Conservation (phyloP, 2,113 vertebrate species). For the Gorilla gorilla region DNA sequence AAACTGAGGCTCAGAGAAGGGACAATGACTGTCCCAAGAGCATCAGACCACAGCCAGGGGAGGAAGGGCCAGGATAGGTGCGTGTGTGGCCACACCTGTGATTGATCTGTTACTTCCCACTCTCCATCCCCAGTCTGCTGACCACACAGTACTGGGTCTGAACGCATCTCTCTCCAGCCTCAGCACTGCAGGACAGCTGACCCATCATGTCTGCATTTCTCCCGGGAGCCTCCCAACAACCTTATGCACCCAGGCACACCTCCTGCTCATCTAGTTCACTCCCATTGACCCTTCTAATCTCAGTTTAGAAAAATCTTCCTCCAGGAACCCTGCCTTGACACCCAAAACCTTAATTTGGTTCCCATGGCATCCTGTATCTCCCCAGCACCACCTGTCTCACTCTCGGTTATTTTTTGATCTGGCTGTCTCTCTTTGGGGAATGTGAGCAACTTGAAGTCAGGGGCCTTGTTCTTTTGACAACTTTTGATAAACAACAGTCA, state of each 20-base stretch:
- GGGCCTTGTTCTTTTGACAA: background rate
- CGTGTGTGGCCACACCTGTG: rapidly evolving
- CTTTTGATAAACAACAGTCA: background rate
- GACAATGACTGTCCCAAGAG: rapidly evolving
- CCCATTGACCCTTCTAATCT: background rate
- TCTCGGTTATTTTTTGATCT: background rate
- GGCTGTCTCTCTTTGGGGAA: background rate
- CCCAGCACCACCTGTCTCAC: background rate
- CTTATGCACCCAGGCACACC: background rate
- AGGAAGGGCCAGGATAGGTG: rapidly evolving
- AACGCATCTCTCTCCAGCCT: rapidly evolving
- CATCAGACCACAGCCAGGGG: rapidly evolving
- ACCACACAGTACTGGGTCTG: rapidly evolving
- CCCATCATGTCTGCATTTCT: rapidly evolving
- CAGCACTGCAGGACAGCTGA: background rate
- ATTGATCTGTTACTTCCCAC: rapidly evolving
- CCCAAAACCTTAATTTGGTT: background rate
- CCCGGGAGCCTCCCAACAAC: rapidly evolving
- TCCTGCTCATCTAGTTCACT: background rate
- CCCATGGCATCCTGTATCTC: rapidly evolving
- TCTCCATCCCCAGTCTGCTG: rapidly evolving
- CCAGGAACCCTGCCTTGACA: background rate
- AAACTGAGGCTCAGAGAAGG: background rate
- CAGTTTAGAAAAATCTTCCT: background rate
- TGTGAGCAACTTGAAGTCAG: background rate